phyloP scores from a whole-genome alignment of 2,113 vertebrate genomes.

The Lasiurus cinereus region DNA sequence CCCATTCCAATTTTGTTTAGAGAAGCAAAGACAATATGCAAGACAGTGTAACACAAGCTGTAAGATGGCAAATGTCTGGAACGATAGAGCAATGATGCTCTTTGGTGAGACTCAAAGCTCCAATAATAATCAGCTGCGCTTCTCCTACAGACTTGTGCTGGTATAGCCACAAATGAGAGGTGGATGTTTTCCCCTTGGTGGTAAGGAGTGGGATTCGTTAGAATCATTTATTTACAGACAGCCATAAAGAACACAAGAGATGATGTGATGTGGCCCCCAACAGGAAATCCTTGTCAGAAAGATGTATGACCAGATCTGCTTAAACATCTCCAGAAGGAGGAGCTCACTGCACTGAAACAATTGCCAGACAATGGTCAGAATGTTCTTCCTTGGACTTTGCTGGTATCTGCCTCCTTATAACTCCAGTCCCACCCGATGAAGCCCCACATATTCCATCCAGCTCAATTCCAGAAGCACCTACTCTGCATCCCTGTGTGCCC shows the following conservation, averaged over 20 bases:
- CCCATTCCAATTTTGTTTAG: neutral
- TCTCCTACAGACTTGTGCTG: neutral
- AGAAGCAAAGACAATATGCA: conserved; percentile 10
- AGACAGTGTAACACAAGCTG: neutral
- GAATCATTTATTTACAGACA: conserved; percentile 10
- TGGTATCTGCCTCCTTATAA: neutral
- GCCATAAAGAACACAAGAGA: neutral
- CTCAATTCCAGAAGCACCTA: neutral
- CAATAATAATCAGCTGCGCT: neutral
- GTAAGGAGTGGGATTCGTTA: neutral
- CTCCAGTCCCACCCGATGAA: neutral
- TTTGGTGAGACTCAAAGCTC: neutral
- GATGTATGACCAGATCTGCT: neutral
- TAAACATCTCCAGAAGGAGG: neutral
- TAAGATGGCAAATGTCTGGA: neutral
- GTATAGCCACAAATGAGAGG: neutral
- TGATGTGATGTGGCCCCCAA: neutral
- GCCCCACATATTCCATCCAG: neutral
- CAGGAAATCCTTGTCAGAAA: neutral
- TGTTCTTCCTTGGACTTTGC: neutral
- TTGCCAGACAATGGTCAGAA: neutral
- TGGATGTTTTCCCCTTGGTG: neutral
- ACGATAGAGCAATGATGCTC: neutral
- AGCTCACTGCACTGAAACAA: neutral
- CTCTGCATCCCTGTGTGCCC: neutral